Percentiles rank a stretch among this genome's conserved stretches.
These are phyloP conservation scores for Pantala flavescens DNA, from an alignment of 1,140 invertebrate genomes.

Conservation along the genomic window DNA sequence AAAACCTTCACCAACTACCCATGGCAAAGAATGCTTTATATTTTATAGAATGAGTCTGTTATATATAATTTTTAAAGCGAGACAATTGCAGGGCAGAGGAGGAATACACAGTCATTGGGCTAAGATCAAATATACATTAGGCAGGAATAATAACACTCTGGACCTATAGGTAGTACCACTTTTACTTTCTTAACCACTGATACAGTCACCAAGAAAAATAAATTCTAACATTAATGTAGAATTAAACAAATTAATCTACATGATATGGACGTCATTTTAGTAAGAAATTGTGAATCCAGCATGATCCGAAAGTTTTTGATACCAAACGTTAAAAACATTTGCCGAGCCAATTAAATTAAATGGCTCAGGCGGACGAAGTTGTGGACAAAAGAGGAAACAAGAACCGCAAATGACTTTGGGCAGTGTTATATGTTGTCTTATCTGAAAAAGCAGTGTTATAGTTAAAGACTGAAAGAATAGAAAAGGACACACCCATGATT, in stretches of 20 bases:
- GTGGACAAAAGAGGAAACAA: not conserved
- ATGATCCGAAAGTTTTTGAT: not conserved
- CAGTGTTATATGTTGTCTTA: not conserved
- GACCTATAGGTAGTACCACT: too few species aligned
- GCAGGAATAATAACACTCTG: too few species aligned
- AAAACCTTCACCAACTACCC: too few species aligned
- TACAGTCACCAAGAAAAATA: too few species aligned
- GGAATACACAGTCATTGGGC: too few species aligned
- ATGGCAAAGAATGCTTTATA: too few species aligned
- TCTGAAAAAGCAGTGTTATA: not conserved
- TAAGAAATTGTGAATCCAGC: not conserved
- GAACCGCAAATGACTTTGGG: not conserved
- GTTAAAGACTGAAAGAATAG: not conserved
- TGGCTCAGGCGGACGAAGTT: not conserved
- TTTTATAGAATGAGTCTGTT: too few species aligned
- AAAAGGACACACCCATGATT: not conserved
- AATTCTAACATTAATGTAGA: not conserved
- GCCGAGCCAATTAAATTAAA: not conserved
- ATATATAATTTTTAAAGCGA: too few species aligned
- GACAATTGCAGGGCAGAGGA: too few species aligned
- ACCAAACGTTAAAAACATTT: not conserved
- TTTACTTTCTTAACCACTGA: too few species aligned
- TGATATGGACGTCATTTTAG: conserved; percentile 9
- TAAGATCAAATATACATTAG: too few species aligned
- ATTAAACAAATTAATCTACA: not conserved